A percentile compares a stretch with the other conserved stretches of the same genome.
Conservation (phyloP, 2,888 invertebrate species). For the Chloromyia formosa region DNA sequence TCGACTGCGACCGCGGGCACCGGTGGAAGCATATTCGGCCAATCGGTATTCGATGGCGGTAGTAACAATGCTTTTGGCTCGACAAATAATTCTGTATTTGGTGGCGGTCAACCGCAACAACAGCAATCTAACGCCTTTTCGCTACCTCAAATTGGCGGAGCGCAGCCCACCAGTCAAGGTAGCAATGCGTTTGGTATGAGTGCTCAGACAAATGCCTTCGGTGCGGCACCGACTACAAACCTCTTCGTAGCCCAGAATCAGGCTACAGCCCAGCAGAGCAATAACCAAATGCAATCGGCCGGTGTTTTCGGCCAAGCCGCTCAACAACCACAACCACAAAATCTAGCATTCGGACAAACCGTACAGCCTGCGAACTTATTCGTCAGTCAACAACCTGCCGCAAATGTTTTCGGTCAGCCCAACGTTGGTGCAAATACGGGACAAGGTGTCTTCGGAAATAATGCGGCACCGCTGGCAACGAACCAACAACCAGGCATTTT, state of each 20-base stretch:
- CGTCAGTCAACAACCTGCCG: conserved; percentile 35
- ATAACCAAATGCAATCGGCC: conserved; percentile 34
- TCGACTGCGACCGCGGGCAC: conserved; percentile 52
- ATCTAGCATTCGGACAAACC: conserved; percentile 8
- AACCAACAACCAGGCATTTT: too few species aligned
- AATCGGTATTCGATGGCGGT: conserved; percentile 39
- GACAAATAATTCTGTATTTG: conserved; percentile 45
- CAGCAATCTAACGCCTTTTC: conserved; percentile 52
- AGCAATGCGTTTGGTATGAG: conserved; percentile 19
- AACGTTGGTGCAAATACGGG: conserved; percentile 34
- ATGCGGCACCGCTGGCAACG: conserved; percentile 12
- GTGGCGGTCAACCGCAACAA: background rate
- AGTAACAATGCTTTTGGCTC: conserved; percentile 17
- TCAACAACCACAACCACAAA: conserved; percentile 41
- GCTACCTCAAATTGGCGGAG: conserved; percentile 39
- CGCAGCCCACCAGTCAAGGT: conserved; percentile 15
- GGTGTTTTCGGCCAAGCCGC: background rate
- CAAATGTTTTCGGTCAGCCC: conserved; percentile 45
- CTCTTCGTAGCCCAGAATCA: conserved; percentile 60
- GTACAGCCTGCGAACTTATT: conserved; percentile 47
- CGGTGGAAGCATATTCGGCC: conserved; percentile 24
- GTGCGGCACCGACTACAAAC: conserved; percentile 50
- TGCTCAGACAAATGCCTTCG: conserved; percentile 52
- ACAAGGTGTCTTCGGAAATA: conserved; percentile 52
- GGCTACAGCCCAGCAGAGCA: conserved; percentile 54